Percentiles rank a stretch among this genome's conserved stretches.
These are phyloP conservation scores for Calameuta filiformis DNA, from an alignment of 2,888 invertebrate genomes.

Conservation along the genomic window DNA sequence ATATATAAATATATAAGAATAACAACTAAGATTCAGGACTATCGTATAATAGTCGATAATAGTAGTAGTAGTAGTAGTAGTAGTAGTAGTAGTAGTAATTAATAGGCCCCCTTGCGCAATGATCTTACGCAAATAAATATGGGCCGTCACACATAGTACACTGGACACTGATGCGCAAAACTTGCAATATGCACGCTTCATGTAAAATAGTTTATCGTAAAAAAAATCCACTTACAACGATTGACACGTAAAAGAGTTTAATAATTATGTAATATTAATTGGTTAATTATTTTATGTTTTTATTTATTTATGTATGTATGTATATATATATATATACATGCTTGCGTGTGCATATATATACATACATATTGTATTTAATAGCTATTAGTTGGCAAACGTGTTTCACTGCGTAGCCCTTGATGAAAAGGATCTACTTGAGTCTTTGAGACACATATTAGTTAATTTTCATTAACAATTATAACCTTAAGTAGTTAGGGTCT, in stretches of 20 bases:
- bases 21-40: constrained; percentile 60
- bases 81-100: constrained; percentile 40
- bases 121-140: constrained; percentile 40
- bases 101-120: constrained; percentile 36
- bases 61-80: constrained; percentile 37
- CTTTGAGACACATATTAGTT: constrained; percentile 45
- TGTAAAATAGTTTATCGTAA: constrained; percentile 55
- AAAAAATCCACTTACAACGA: constrained; percentile 52
- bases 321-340: background rate
- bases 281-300: constrained; percentile 46
- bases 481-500: constrained; percentile 44
- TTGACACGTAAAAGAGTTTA: constrained; percentile 55
- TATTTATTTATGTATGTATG: constrained; percentile 17
- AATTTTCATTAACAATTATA: constrained; percentile 26
- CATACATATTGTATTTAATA: constrained; percentile 45
- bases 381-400: constrained; percentile 59
- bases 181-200: constrained; percentile 39
- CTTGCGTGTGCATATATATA: background rate
- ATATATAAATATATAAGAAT: constrained; percentile 61
- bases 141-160: constrained; percentile 38
- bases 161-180: constrained; percentile 41
- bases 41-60: constrained; percentile 50
- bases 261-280: constrained; percentile 50
- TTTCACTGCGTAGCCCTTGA: constrained; percentile 35
- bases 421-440: constrained; percentile 33